Evolutionary conservation across 2,888 invertebrate genomes (phyloP), one percentile per base, ranked within the genome.

Genomic region (Brenthis ino): DNA sequence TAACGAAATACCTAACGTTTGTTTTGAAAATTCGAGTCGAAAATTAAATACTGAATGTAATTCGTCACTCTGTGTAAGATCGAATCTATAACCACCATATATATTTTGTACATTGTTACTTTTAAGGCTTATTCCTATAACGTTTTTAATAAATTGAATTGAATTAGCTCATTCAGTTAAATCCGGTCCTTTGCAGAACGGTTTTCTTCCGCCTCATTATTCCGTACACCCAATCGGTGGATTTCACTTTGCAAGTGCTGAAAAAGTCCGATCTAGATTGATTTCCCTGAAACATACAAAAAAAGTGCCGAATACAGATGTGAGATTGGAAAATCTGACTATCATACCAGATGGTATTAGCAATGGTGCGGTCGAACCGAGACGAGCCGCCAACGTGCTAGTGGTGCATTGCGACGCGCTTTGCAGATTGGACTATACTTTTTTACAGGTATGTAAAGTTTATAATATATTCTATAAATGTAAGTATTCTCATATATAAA

Each of bases 401-500:
- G 94, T 96, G 20, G 84, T 96, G 13, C 94, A 96, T 78, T 95
- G 95, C 79, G 89, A 93, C 64, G 93, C 94, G 66, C 89, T 96
- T 60, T 93, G 93, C 65, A 93, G 93, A 76, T 85, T 95, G 75
- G 96, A 96, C 81, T 96, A 94, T 80, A 96, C 96, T 0, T 95
- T 95, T 71, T 91, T 94, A 73, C 94, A 95, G 90, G 96, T 95
- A 84, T 74, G 82, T 78, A 28, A 12, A 47, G n/a, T 48, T 57
- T 50, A 6, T 20, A 24, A 50, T 14, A 53, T 64, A n/a, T n/a
- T 56, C 33, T 11, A 20, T 48, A 37, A 47, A 33, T 51, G 47
- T 28, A n/a, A 5, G n/a, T n/a, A 50, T 50, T 50, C 14, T 50
- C 1, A n/a, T 14, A 50, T 13, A 50, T 14, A 13, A 37, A n/a